These are phyloP conservation scores for Mnemiopsis leidyi DNA, from an alignment of 37 sponge, comb jelly and placozoan species.

Conservation along the genomic window DNA sequence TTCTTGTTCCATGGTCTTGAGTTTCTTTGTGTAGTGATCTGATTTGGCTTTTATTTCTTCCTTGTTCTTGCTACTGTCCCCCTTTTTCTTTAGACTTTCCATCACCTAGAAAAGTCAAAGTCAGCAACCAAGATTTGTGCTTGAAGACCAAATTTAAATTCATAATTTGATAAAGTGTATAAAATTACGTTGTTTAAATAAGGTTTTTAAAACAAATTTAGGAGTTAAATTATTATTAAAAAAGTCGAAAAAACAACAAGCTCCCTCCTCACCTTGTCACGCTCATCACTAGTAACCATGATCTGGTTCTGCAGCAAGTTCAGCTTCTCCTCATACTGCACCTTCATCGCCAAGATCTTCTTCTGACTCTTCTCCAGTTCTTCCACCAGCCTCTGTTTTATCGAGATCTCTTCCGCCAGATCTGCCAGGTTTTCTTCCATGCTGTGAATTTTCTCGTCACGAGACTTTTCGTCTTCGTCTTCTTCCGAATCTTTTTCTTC, in stretches of 20 bases:
- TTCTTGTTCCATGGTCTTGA: slow-evolving; percentile 33
- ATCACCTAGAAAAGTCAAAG: too few species aligned
- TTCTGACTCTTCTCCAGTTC: slow-evolving; percentile 86
- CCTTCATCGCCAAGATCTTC: slow-evolving; percentile 76
- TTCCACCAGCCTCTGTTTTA: slow-evolving; percentile 91
- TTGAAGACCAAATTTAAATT: too few species aligned
- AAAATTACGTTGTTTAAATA: too few species aligned
- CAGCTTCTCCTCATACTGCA: slow-evolving; percentile 95
- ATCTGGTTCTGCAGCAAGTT: slow-evolving; percentile 77
- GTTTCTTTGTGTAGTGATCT: slow-evolving; percentile 55
- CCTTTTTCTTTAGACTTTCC: slow-evolving; percentile 16
- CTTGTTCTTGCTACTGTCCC: slow-evolving; percentile 55
- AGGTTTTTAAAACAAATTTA: too few species aligned
- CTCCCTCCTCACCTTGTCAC: too few species aligned
- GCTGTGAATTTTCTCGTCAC: slow-evolving; percentile 5
- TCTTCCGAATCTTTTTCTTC: slow-evolving; percentile 56
- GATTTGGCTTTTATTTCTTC: slow-evolving; percentile 24
- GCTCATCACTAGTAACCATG: slow-evolving; percentile 56
- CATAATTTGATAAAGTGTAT: too few species aligned
- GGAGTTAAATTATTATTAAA: too few species aligned
- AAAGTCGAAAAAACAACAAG: too few species aligned
- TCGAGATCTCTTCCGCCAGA: slow-evolving; percentile 80
- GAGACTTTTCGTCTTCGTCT: slow-evolving; percentile 5
- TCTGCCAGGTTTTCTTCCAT: slow-evolving; percentile 66
- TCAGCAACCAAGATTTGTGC: too few species aligned